These are phyloP conservation scores for Synanthedon formicaeformis DNA, from an alignment of 2,888 invertebrate genomes.

Conservation along the genomic window DNA sequence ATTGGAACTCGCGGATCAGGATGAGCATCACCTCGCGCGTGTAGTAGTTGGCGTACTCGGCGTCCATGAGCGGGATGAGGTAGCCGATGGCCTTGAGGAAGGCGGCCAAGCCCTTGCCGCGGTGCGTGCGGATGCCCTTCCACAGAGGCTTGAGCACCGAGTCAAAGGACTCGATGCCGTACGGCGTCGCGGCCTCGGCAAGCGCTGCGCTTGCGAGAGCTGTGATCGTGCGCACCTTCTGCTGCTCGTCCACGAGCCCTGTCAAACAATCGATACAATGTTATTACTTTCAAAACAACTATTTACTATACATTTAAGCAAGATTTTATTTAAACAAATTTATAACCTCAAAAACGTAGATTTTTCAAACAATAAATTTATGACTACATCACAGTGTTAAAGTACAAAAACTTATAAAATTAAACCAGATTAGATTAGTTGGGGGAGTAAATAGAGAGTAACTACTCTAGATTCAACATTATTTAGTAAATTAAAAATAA, in stretches of 20 bases:
- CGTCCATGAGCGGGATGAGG: constrained; percentile 99
- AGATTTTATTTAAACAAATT: too few species aligned
- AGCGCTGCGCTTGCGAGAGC: constrained; percentile 97
- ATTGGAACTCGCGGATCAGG: constrained; percentile 98
- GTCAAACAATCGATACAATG: not conserved
- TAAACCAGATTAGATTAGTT: too few species aligned
- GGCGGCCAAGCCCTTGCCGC: constrained; percentile 96
- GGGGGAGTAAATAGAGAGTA: too few species aligned
- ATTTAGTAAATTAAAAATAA: not conserved
- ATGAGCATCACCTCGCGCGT: constrained; percentile 98
- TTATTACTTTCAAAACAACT: too few species aligned
- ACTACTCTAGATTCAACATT: too few species aligned
- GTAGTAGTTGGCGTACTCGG: constrained; percentile 99
- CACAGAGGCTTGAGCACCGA: constrained; percentile 98
- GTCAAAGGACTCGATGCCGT: constrained; percentile 99
- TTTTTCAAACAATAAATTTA: too few species aligned
- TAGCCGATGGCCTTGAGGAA: constrained; percentile 99
- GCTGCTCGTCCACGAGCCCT: constrained; percentile 97
- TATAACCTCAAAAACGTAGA: too few species aligned
- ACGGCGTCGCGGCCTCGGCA: constrained; percentile 99
- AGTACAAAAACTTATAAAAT: too few species aligned
- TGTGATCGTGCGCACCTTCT: constrained; percentile 98
- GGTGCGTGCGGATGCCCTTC: constrained; percentile 96
- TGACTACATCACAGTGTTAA: too few species aligned
- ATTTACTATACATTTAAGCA: too few species aligned